These are phyloP conservation scores for Salvelinus namaycush DNA, from an alignment of 2,113 vertebrate species.

Conservation along the genomic window DNA sequence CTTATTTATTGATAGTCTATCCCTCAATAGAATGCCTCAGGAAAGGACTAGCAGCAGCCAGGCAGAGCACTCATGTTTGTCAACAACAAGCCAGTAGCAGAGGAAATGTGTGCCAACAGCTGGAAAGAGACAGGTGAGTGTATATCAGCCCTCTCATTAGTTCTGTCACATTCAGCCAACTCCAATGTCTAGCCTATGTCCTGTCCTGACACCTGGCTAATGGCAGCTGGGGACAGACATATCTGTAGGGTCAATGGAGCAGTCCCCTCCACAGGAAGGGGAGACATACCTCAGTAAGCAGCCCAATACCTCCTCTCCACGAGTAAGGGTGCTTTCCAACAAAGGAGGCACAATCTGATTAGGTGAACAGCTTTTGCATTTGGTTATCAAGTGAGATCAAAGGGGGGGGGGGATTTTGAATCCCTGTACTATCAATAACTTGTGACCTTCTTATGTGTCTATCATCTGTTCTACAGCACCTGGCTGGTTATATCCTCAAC, in stretches of 20 bases:
- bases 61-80: neutral
- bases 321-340: slow-evolving; percentile 15
- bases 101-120: slow-evolving; percentile 26
- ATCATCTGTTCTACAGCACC: too few species aligned
- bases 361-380: slow-evolving; percentile 19
- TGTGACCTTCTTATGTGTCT: neutral
- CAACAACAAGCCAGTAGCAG: slow-evolving; percentile 9
- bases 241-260: slow-evolving; percentile 8
- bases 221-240: slow-evolving; percentile 15
- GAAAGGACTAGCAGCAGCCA: slow-evolving; percentile 1
- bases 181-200: neutral
- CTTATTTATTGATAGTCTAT: too few species aligned
- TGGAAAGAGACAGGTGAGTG: neutral
- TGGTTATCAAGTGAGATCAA: slow-evolving; percentile 7
- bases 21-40: neutral
- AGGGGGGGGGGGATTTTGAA: slow-evolving; percentile 2
- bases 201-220: neutral
- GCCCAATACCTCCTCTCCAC: slow-evolving; percentile 12
- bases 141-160: slow-evolving; percentile 6
- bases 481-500: too few species aligned
- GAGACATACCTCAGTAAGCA: neutral
- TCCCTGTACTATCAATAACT: slow-evolving; percentile 7
- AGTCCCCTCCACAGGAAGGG: neutral
- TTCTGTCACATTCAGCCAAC: neutral
- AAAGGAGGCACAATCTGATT: slow-evolving; percentile 8